Evolutionary conservation across 1,140 invertebrate species (phyloP).

Genomic region (Ceratina japonica): DNA sequence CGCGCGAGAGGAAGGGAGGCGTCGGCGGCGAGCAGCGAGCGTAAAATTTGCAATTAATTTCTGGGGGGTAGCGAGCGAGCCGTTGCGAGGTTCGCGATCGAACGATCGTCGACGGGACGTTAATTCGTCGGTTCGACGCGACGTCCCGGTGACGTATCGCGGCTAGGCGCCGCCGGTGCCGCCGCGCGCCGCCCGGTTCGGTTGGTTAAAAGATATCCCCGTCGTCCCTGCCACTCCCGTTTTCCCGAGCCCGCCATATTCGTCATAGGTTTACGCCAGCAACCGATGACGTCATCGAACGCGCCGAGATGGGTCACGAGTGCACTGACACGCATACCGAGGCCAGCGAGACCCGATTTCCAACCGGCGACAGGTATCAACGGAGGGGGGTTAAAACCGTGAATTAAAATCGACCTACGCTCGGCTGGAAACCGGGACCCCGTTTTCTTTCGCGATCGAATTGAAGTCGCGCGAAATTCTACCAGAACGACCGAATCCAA

Average conservation of each 20-base stretch:
- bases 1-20: too few relatives aligned
- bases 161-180: too few relatives aligned
- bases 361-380: constrained; percentile 22
- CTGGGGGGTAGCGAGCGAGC: background rate
- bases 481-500: constrained; percentile 6
- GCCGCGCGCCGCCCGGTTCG: too few relatives aligned
- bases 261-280: constrained; percentile 47
- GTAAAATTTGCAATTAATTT: constrained; percentile 21
- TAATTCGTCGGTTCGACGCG: background rate
- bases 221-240: constrained; percentile 38
- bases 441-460: constrained; percentile 24
- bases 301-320: constrained; percentile 47
- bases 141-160: too few relatives aligned
- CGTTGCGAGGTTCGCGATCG: too few relatives aligned
- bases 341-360: constrained; percentile 41
- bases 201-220: constrained; percentile 24
- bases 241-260: constrained; percentile 42
- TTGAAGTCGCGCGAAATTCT: constrained; percentile 31
- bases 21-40: background rate
- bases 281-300: constrained; percentile 46
- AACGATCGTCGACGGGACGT: constrained; percentile 12
- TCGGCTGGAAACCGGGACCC: background rate
- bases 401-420: constrained; percentile 37
- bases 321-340: constrained; percentile 48
- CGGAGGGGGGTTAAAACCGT: constrained; percentile 32